Evolutionary conservation across 2,888 invertebrate species (phyloP), one percentile per base, ranked within the genome.

Genomic region (Ormyrus thymus): DNA sequence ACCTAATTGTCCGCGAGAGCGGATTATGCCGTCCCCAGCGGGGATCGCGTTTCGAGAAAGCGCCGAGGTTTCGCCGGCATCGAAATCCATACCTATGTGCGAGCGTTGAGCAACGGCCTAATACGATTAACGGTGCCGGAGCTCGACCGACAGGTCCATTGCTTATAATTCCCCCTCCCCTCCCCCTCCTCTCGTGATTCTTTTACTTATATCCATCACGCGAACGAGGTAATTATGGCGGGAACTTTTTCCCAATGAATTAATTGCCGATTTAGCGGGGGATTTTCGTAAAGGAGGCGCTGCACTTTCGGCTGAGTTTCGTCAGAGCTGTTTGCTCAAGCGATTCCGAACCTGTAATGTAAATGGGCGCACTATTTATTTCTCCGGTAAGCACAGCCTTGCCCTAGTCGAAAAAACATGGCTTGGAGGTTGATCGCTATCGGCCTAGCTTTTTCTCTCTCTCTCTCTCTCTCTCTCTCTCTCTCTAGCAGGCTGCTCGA

Each of bases 41-140:
- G 72, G 46, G 72, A 51, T 76, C 69, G 76, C n/a, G 55, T 76
- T 76, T 55, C 70, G 76, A 64, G 70, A 76, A 76, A 76, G 76
- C 70, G 62, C 62, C 56, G 56, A 48, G 53, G 71, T 71, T 55
- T 71, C 70, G 76, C 65, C 51, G 65, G 59, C 65, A 65, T 76
- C 29, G 43, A 65, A 58, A 48, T 64, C 55, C n/a, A 46, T 46
- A n/a, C 46, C 7, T 11, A 50, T n/a, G 46, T 6, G 66, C 6
- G 59, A 5, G 46, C 45, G 58, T 71, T 66, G 65, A 71, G 76
- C 76, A 77, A 77, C 59, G 46, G 53, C 76, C 76, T 77, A 77
- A 77, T 77, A 66, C 71, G 77, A 72, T 77, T 77, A 71, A 71
- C 71, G 77, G 65, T 59, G 65, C 58, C 61, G n/a, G 55, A 70